These are phyloP conservation scores for Colaptes auratus DNA, from an alignment of 2,113 vertebrate species.

Conservation along the genomic window DNA sequence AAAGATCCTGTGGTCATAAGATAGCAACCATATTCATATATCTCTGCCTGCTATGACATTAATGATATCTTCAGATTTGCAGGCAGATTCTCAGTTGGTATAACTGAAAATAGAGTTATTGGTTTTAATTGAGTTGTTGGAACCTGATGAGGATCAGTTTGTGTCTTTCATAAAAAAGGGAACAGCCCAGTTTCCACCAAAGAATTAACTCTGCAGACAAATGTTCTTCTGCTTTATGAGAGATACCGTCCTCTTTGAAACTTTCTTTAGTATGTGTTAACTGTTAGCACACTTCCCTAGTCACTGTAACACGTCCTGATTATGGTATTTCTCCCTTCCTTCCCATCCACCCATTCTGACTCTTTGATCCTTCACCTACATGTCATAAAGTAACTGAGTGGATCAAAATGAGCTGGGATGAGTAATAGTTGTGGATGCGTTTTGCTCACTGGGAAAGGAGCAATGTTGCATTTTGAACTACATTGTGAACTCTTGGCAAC, in stretches of 20 bases:
- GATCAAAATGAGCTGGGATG: slow-evolving; percentile 20
- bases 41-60: neutral
- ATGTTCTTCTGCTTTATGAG: neutral
- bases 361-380: slow-evolving; percentile 28
- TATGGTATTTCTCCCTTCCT: neutral
- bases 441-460: neutral
- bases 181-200: neutral
- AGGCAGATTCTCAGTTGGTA: neutral
- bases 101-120: neutral
- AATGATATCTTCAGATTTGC: neutral
- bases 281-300: neutral
- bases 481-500: neutral
- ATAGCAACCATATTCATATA: neutral
- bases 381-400: neutral
- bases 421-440: neutral
- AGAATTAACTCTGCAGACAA: neutral
- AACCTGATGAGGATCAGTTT: neutral
- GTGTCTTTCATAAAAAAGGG: neutral
- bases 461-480: neutral
- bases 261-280: neutral
- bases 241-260: neutral
- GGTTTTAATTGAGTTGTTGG: neutral
- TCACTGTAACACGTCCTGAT: neutral
- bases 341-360: neutral
- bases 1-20: neutral